Base-by-base conservation (phyloP, 2,888 invertebrate genomes). In the Invenusta paracnida region DNA sequence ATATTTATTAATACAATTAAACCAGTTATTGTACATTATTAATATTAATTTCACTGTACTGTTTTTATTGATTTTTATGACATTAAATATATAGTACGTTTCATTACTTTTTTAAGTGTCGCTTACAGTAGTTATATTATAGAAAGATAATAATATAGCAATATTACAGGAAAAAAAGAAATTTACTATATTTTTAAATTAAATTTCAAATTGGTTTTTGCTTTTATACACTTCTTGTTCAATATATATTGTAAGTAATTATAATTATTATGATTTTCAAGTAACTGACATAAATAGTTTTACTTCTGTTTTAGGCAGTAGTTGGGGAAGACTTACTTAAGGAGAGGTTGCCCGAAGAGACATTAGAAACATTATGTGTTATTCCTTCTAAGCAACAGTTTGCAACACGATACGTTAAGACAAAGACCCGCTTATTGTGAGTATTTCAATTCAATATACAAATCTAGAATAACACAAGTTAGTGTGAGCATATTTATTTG, bases 361-460 rank as follows among this genome's bases (percentile, higher is more conserved):
- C 96, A 0, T 92, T 97, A 48, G 96, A 96, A 91, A 96, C 96
- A 93, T 95, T 95, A 87, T 96, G 96, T 29, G 95, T 96, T 88
- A 93, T 98, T 83, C 95, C 95, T 90, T 96, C 96, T 90, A 95
- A 95, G 91, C 88, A 88, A 48, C 88, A 88, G 13, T 91, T 91
- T 88, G 89, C 90, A 85, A 89, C 90, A 86, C 91, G 97, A 96
- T 97, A 97, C 92, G 97, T 98, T 89, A 97, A 97, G 94, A 95
- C 96, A 87, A 98, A 98, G 93, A 98, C 98, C 83, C 96, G 97
- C 92, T 93, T 98, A 90, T 98, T 97, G 97, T 97, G 93, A 94
- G 96, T 95, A 81, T 83, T 66, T 23, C 23, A 30, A 11, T 79
- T 79, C 81, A 79, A 13, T 79, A 13, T 28, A 13, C 5, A 79